Percentiles rank a stretch among this genome's conserved stretches.
Conservation (phyloP, 1,140 invertebrate species). For the Stenopsyche tienmushanensis region DNA sequence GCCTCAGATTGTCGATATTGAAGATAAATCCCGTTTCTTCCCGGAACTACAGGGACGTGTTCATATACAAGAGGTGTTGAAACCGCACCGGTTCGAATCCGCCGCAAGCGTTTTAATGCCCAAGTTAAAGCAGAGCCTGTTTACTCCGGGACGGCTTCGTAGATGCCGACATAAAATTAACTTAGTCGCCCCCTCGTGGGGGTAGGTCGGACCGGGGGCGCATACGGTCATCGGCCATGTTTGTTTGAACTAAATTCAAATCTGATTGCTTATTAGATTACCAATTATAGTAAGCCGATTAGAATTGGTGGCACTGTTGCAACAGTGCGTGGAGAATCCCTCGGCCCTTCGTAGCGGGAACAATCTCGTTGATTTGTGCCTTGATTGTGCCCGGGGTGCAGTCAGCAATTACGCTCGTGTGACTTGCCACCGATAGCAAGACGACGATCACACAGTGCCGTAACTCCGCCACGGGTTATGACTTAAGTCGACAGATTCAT, state of each 20-base stretch:
- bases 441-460: too few species aligned
- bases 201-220: slow-evolving; percentile 16
- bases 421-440: too few species aligned
- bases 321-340: slow-evolving; percentile 31
- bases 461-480: too few species aligned
- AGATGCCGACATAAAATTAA: slow-evolving; percentile 23
- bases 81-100: neutral
- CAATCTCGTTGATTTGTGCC: slow-evolving; percentile 21
- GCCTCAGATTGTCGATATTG: neutral
- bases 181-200: slow-evolving; percentile 1
- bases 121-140: neutral
- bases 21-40: too few species aligned
- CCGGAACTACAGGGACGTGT: too few species aligned
- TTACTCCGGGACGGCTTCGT: neutral
- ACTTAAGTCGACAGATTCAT: too few species aligned
- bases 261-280: slow-evolving; percentile 42
- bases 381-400: slow-evolving; percentile 23
- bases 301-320: slow-evolving; percentile 34
- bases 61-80: neutral
- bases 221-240: slow-evolving; percentile 35
- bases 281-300: slow-evolving; percentile 42
- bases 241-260: slow-evolving; percentile 41
- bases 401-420: neutral
- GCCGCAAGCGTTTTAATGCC: neutral
- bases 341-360: slow-evolving; percentile 2